Base-by-base conservation (phyloP, 2,888 invertebrate species). In the Baccha elongata region DNA sequence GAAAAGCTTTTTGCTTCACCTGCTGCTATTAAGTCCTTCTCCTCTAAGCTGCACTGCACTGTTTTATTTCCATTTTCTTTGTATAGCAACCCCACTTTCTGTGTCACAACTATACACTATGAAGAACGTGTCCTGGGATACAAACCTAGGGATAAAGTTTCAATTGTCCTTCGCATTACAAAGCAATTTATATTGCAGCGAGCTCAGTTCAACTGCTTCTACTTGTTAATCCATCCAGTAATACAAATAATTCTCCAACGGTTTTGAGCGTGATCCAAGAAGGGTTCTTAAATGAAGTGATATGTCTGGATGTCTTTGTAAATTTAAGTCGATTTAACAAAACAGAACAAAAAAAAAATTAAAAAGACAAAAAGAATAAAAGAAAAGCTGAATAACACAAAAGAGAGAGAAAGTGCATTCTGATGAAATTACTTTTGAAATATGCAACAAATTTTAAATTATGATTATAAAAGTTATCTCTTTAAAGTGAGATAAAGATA, bases 101-200 rank as follows among this genome's bases (percentile, higher is more conserved):
- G 15, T 29, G 13, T 44, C 21, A 11, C 10, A 5, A 15, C 21
- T 32, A n/a, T 32, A 35, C 15, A 32, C 53, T 40, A 13, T 32
- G n/a, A n/a, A n/a, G n/a, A n/a, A n/a, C n/a, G 13, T 29, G n/a
- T 52, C 19, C 44, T 10, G 37, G 42, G 29, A 29, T 21, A 50
- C 40, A 37, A 46, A 46, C 40, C 60, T 44, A 44, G 60, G 73
- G 55, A 73, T 79, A 55, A 73, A 79, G 68, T 73, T 79, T 73
- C 67, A 79, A 79, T 79, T 79, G 79, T 79, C 62, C 67, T 46
- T 68, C 46, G 62, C 15, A 60, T 60, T 65, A 53, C 60, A 79
- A 79, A 73, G 73, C 73, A 73, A 79, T 79, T 73, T 73, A 73
- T 73, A 73, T 79, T 73, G 67, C 79, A 58, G 23, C 35, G 17